Base-by-base conservation (phyloP, 2,797 vertebrate species). In the Epinephelus awoara region DNA sequence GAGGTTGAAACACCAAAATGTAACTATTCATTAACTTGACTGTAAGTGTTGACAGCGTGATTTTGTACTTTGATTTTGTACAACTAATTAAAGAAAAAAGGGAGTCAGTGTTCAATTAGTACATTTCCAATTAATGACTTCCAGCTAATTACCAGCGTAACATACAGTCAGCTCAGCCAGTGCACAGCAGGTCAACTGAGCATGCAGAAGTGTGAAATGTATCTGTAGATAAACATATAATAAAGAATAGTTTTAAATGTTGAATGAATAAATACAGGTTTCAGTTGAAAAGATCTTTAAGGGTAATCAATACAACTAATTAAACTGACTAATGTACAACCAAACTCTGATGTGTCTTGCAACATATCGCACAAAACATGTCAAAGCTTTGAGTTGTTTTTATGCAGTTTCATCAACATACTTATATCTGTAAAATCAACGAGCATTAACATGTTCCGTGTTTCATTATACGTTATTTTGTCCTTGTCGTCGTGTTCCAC, bases 381-480 rank as follows among this genome's bases (percentile, higher is more conserved):
- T 17, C 21, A 49, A 27, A 49, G 42, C 21, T 49, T 6, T 13
- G 14, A 14, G 21, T 5, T 56, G n/a, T 51, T 49, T 56, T 64
- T 4, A 47, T 10, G 50, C 21, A 47, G 10, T 75, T 54, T 4
- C 1, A 59, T 70, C 2, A 34, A 29, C 12, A 25, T 46, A 25
- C 25, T n/a, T 11, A 44, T 13, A 51, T 11, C 19, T 64, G 17
- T 21, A 46, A 63, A 38, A 68, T 17, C 25, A 72, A 18, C 51
- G 0, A 14, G 51, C 21, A 34, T 69, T 46, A 34, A 29, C 1
- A 58, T 67, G 51, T 63, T 62, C 4, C 23, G 0, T n/a, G 17
- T 67, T 68, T 64, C 14, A 40, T 55, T 66, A 62, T 17, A 47
- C 9, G 8, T 62, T 68, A 46, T 59, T 77, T 46, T 42, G 44